Percentiles rank a stretch among this genome's conserved stretches.
Evolutionary conservation across 1,140 invertebrate species (phyloP).

Genomic region (Agraylea sexmaculata): DNA sequence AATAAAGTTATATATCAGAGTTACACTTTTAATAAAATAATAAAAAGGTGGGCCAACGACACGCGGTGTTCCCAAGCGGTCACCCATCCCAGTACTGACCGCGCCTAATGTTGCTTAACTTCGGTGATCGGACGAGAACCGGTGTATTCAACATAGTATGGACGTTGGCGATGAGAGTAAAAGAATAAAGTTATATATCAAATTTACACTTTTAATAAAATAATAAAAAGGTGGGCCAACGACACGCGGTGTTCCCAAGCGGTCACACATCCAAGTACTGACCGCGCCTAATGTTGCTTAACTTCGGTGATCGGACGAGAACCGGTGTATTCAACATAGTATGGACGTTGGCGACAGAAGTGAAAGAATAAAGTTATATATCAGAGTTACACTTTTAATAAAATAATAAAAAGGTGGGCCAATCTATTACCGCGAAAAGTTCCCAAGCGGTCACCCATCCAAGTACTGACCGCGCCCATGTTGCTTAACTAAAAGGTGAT

Average conservation of each 20-base stretch:
- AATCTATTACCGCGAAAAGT: no score
- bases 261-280: constrained; percentile 20
- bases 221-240: no score
- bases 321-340: constrained; percentile 14
- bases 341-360: constrained; percentile 8
- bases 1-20: no score
- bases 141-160: constrained; percentile 19
- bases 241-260: constrained; percentile 19
- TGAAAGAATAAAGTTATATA: no score
- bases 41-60: constrained; percentile 19
- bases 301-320: constrained; percentile 21
- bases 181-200: no score
- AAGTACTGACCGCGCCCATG: constrained; percentile 21
- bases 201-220: no score
- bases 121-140: constrained; percentile 20
- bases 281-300: constrained; percentile 20
- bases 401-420: no score
- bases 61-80: constrained; percentile 21
- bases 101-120: constrained; percentile 20
- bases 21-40: no score
- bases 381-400: no score
- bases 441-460: constrained; percentile 22
- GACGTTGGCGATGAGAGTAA: constrained; percentile 20
- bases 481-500: no score
- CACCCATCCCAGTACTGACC: constrained; percentile 20